These are phyloP conservation scores for Agriopis aurantiaria DNA, from an alignment of 2,888 invertebrate species.

Conservation along the genomic window DNA sequence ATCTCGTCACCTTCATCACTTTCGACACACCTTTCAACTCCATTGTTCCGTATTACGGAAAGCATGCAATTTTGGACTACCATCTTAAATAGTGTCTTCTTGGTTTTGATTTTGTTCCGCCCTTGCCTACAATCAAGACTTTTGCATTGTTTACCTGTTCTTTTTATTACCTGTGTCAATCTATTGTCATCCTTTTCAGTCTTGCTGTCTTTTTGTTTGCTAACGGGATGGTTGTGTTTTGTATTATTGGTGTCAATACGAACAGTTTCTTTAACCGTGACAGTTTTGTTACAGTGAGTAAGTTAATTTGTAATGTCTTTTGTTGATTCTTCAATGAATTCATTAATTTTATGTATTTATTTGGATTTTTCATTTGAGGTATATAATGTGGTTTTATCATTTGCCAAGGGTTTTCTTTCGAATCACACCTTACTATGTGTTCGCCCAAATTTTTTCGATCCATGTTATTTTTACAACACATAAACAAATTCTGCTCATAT, in stretches of 20 bases:
- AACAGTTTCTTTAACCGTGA: slow-evolving; percentile 11
- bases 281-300: slow-evolving; percentile 22
- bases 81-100: slow-evolving; percentile 33
- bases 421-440: no score
- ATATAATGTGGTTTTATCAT: no score
- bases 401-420: no score
- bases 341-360: neutral
- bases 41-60: slow-evolving; percentile 14
- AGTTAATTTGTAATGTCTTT: slow-evolving; percentile 11
- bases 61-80: slow-evolving; percentile 49
- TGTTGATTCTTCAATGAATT: slow-evolving; percentile 15
- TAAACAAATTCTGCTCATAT: no score
- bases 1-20: slow-evolving; percentile 33
- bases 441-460: no score
- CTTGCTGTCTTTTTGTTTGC: slow-evolving; percentile 25
- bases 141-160: slow-evolving; percentile 37
- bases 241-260: slow-evolving; percentile 28
- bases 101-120: slow-evolving; percentile 47
- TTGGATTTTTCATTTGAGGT: no score
- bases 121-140: slow-evolving; percentile 34
- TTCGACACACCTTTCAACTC: slow-evolving; percentile 49
- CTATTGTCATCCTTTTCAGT: slow-evolving; percentile 26
- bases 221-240: slow-evolving; percentile 49
- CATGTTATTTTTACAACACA: no score
- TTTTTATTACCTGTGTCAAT: slow-evolving; percentile 20